Evolutionary conservation across 2,888 invertebrate species (phyloP).

Genomic region (Epinotia brunnichana): DNA sequence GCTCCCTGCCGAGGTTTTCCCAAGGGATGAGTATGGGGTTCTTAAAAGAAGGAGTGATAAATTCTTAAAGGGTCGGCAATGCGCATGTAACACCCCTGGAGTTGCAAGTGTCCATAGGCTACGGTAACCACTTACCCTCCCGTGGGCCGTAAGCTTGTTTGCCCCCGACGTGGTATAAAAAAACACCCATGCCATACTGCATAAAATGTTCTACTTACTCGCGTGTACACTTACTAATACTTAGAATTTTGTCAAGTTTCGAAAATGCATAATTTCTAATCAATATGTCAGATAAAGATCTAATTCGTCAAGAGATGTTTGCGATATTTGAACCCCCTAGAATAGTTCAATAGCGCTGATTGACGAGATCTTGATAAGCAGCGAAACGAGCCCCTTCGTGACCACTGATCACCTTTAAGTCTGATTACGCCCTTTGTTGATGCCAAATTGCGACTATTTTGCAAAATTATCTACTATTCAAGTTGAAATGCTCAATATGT

Average conservation of each 20-base stretch:
- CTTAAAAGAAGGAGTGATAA: too few relatives aligned
- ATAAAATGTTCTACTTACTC: background rate
- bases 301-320: conserved; percentile 39
- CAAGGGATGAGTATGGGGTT: too few relatives aligned
- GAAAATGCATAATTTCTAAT: conserved; percentile 27
- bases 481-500: background rate
- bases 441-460: conserved; percentile 46
- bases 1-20: too few relatives aligned
- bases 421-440: conserved; percentile 64
- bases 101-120: too few relatives aligned
- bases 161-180: too few relatives aligned
- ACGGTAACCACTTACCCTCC: too few relatives aligned
- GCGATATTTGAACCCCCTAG: conserved; percentile 27
- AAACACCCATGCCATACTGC: background rate
- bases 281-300: conserved; percentile 36
- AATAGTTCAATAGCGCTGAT: conserved; percentile 70
- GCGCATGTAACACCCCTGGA: too few relatives aligned
- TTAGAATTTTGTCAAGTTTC: background rate
- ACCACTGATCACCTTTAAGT: conserved; percentile 58
- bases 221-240: background rate
- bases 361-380: conserved; percentile 75
- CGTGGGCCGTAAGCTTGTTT: too few relatives aligned
- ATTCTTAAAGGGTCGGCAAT: too few relatives aligned
- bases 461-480: conserved; percentile 43
- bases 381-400: conserved; percentile 49